These are phyloP conservation scores for Notocelia uddmanniana DNA, from an alignment of 2,888 invertebrate species.

Conservation along the genomic window DNA sequence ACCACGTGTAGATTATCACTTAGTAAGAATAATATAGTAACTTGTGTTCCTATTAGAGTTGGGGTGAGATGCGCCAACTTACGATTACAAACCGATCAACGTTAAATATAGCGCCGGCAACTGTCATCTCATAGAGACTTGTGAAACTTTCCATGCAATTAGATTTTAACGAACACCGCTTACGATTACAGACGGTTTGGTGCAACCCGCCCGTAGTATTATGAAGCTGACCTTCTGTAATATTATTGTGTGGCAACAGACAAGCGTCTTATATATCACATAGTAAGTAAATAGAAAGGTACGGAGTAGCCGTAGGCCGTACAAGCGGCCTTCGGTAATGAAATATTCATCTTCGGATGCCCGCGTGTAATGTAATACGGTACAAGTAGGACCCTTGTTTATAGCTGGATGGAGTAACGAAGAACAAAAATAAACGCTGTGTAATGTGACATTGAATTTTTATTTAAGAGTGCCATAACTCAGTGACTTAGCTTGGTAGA, in stretches of 20 bases:
- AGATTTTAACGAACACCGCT: too few species aligned
- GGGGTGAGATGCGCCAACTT: too few species aligned
- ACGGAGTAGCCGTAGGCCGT: slow-evolving; percentile 26
- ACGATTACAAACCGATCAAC: too few species aligned
- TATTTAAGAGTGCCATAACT: neutral
- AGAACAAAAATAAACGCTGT: neutral
- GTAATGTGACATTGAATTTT: neutral
- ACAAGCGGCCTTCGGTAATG: slow-evolving; percentile 20
- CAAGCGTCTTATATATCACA: slow-evolving; percentile 27
- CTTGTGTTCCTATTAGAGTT: neutral
- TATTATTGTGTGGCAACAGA: slow-evolving; percentile 14
- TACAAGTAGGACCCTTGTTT: slow-evolving; percentile 1
- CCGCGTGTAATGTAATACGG: slow-evolving; percentile 22
- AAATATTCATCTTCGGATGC: slow-evolving; percentile 32
- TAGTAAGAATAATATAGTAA: too few species aligned
- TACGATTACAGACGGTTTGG: too few species aligned
- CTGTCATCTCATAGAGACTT: too few species aligned
- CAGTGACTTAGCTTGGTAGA: neutral
- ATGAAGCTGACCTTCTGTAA: neutral
- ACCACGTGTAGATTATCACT: too few species aligned
- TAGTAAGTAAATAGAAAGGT: slow-evolving; percentile 21
- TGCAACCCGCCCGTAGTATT: too few species aligned
- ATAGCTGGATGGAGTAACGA: neutral
- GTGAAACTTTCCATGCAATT: too few species aligned
- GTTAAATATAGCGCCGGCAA: too few species aligned